A percentile compares a stretch with the other conserved stretches of the same genome.
Evolutionary conservation across 1,140 invertebrate genomes (phyloP).

Genomic region (Heliothis subflexa): DNA sequence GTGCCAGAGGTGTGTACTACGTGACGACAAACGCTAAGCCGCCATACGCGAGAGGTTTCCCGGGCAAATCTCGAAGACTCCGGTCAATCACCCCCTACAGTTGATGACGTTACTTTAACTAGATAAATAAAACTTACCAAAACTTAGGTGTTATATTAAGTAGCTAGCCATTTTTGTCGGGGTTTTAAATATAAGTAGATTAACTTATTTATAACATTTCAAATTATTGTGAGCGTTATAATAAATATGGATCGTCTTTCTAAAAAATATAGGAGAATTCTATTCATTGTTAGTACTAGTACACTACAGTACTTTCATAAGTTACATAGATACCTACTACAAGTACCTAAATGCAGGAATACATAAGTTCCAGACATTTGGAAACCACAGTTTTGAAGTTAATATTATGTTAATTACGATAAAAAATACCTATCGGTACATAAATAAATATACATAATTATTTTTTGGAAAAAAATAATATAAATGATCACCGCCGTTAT

Average conservation of each 20-base stretch:
- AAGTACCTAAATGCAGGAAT: too few species aligned
- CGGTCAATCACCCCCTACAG: conserved; percentile 71
- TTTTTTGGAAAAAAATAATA: background rate
- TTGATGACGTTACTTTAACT: conserved; percentile 54
- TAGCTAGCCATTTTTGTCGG: conserved; percentile 24
- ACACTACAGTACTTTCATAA: too few species aligned
- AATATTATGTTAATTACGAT: too few species aligned
- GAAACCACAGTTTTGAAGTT: too few species aligned
- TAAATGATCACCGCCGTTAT: conserved; percentile 3
- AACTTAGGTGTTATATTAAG: conserved; percentile 21
- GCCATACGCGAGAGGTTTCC: conserved; percentile 94
- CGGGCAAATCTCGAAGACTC: conserved; percentile 87
- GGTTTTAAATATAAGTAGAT: conserved; percentile 1
- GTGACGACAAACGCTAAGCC: conserved; percentile 94
- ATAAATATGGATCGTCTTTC: too few species aligned
- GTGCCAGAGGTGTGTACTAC: conserved; percentile 93
- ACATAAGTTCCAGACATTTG: too few species aligned
- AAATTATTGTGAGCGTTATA: background rate
- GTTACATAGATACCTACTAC: too few species aligned
- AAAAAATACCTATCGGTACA: too few species aligned
- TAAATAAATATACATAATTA: too few species aligned
- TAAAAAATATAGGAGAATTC: too few species aligned
- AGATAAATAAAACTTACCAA: conserved; percentile 38
- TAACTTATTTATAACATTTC: background rate
- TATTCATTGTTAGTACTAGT: too few species aligned